Evolutionary conservation across 2,888 invertebrate genomes (phyloP).

Genomic region (Dasysyrphus tricinctus): DNA sequence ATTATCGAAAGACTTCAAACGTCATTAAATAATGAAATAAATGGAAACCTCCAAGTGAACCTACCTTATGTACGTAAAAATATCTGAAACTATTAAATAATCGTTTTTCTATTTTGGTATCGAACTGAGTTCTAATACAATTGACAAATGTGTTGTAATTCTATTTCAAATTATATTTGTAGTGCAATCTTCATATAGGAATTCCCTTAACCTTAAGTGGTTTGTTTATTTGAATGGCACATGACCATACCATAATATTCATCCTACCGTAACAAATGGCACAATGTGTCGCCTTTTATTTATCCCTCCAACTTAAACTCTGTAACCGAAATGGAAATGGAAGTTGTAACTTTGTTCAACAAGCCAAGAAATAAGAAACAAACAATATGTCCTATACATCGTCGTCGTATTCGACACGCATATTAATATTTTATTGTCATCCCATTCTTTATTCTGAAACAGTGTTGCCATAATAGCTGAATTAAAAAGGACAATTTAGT

Average conservation of each 20-base stretch:
- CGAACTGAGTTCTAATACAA: not conserved
- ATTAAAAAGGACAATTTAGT: not conserved
- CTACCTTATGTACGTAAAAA: no score
- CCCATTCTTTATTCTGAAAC: not conserved
- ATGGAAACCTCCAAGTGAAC: no score
- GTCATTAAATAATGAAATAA: no score
- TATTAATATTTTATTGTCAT: conserved; percentile 54
- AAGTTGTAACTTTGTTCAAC: conserved; percentile 48
- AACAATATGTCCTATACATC: not conserved
- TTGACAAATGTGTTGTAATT: not conserved
- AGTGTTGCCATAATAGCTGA: not conserved
- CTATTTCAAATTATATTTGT: not conserved
- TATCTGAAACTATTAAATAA: not conserved
- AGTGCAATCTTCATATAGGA: not conserved
- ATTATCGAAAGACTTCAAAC: no score
- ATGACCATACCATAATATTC: conserved; percentile 25
- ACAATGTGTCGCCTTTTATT: conserved; percentile 38
- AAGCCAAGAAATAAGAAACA: conserved; percentile 21
- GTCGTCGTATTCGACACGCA: conserved; percentile 36
- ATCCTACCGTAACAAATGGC: conserved; percentile 24
- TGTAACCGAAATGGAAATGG: conserved; percentile 14
- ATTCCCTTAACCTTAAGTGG: conserved; percentile 24
- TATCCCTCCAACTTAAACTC: not conserved
- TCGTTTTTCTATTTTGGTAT: not conserved
- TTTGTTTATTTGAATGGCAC: conserved; percentile 45